Percentiles rank a stretch among this genome's conserved stretches.
Evolutionary conservation across 2,888 invertebrate species (phyloP).

Genomic region (Lapara coniferarum): DNA sequence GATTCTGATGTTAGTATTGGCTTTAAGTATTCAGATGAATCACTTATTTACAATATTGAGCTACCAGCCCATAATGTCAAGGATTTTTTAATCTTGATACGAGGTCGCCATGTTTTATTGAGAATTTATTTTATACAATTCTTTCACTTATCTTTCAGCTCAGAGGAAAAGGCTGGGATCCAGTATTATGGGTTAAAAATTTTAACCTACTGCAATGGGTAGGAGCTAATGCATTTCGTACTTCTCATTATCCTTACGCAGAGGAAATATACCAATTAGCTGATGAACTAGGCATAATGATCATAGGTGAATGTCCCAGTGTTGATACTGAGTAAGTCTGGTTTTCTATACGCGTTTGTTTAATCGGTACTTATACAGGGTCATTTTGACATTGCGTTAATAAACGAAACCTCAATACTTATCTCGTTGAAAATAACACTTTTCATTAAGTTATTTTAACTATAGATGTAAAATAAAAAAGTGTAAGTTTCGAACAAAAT

Average conservation of each 20-base stretch:
- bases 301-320: conserved; percentile 97
- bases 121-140: too few species aligned
- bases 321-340: conserved; percentile 91
- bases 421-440: too few species aligned
- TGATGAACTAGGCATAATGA: conserved; percentile 95
- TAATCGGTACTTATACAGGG: too few species aligned
- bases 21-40: background rate
- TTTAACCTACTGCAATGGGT: conserved; percentile 97
- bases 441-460: too few species aligned
- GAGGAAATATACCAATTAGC: conserved; percentile 98
- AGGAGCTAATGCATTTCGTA: conserved; percentile 96
- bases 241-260: conserved; percentile 99
- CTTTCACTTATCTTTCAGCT: background rate
- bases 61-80: too few species aligned
- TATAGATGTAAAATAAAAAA: too few species aligned
- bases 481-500: too few species aligned
- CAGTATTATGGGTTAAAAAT: conserved; percentile 93
- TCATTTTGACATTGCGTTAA: too few species aligned
- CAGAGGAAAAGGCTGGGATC: conserved; percentile 96
- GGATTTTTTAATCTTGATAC: too few species aligned
- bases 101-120: too few species aligned
- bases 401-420: too few species aligned
- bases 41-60: too few species aligned
- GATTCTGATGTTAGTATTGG: conserved; percentile 90
- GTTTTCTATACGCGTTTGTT: background rate